Base-by-base conservation (phyloP, 2,113 vertebrate genomes). In the Salvelinus namaycush region DNA sequence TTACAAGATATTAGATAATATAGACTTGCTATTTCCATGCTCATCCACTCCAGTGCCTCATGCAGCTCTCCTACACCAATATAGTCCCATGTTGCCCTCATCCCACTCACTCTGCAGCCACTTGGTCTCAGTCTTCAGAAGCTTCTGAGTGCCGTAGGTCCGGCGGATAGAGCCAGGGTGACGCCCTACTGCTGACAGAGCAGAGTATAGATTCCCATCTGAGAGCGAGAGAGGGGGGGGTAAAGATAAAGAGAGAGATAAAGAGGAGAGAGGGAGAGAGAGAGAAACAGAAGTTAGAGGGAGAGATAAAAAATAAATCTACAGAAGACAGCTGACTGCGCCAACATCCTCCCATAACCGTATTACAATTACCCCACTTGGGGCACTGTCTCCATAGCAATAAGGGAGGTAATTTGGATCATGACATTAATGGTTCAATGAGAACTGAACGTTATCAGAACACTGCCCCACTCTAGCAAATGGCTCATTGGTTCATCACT, bases 201-300 rank as follows among this genome's bases (percentile, higher is more conserved):
- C 94, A 2, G 94, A 94, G 72, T 95, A 95, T 73, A 95, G 88
- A 77, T 79, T 93, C 29, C 92, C 95, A 79, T 94, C 95, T 95
- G 82, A 22, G 73, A 26, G 60, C 8, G 22, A 48, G n/a, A 27
- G 81, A 8, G 34, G 39, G 39, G 39, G 39, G 39, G 9, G 34
- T 49, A 27, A 49, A 29, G 13, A 29, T 13, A 59, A 11, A 27
- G 49, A 59, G 24, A 29, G 27, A 22, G 87, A 72, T 14, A 29
- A 72, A 81, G n/a, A 83, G 75, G 69, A 79, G 66, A 39, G 73
- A 31, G 39, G 31, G 70, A 26, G 60, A 70, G 65, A n/a, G 73
- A 81, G 73, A 82, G 75, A 62, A 44, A 66, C 20, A 66, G 22
- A 66, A 22, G 64, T 4, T 14, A 66, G 24, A 27, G 24, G 3